Evolutionary conservation across 2,113 vertebrate genomes (phyloP), one percentile per base, ranked within the genome.

Genomic region (Lichenostomus cassidix): DNA sequence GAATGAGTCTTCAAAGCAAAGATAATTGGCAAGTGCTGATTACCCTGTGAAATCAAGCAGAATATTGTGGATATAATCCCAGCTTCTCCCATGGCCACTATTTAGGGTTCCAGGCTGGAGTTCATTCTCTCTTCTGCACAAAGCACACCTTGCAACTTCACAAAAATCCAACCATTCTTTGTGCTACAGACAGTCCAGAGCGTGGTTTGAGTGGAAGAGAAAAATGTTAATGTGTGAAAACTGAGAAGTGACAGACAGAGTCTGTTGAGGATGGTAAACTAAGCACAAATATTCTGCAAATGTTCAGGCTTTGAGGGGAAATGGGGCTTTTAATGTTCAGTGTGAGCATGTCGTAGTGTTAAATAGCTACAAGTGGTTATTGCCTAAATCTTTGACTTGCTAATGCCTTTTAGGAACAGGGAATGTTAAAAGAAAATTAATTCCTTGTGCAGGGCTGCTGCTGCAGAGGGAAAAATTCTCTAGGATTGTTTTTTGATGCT

Each of bases 391-490:
- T 74, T 59, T 67, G 76, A 55, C 73, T 83, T 78, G n/a, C 16
- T 73, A 22, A 42, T 83, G 62, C 65, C n/a, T 85, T 82, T 85
- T 69, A 87, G 42, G 78, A 91, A 2, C 24, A 50, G 42, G 27
- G 37, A 9, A 23, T 85, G 16, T 80, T 94, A 28, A 87, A 53
- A 41, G 94, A 95, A 91, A 92, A 92, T 78, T 28, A 95, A 83
- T 86, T 85, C 68, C 76, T 95, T 21, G 9, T 88, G 56, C 52
- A 77, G 64, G 67, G 13, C 74, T 96, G 83, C 76, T 95, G 71
- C 76, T 93, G 83, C 90, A 87, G 39, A 78, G 78, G 90, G n/a
- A 65, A 46, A 28, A 33, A 53, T 29, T 77, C 39, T 55, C 18
- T 27, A 25, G 62, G 65, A 6, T 62, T 73, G 6, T 21, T 56